Conservation (phyloP, 2,888 invertebrate species). For the Calliscelio sp. region DNA sequence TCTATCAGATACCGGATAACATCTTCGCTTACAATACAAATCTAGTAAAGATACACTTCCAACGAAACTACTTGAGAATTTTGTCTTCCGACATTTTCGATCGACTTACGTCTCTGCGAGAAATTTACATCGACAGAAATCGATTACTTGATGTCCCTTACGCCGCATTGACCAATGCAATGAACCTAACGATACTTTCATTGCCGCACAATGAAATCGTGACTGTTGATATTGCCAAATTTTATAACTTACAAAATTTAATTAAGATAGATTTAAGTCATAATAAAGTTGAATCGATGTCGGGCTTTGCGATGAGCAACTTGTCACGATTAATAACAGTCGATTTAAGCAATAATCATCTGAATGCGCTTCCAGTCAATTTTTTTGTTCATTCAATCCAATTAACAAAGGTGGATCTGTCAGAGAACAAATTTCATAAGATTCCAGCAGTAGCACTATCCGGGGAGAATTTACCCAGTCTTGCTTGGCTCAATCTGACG, state of each 20-base stretch:
- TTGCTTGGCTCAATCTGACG: constrained; percentile 93
- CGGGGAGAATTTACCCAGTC: constrained; percentile 90
- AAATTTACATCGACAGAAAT: constrained; percentile 91
- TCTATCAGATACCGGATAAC: constrained; percentile 90
- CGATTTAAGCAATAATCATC: constrained; percentile 91
- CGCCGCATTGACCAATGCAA: constrained; percentile 91
- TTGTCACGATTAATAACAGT: constrained; percentile 91
- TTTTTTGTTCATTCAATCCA: constrained; percentile 92
- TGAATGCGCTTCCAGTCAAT: constrained; percentile 92
- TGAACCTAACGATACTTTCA: constrained; percentile 91
- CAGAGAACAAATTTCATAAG: constrained; percentile 92
- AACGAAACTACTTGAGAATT: constrained; percentile 89
- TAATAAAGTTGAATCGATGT: constrained; percentile 91
- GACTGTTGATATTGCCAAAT: constrained; percentile 91
- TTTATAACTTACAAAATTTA: constrained; percentile 91
- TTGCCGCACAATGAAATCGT: constrained; percentile 90
- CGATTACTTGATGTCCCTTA: constrained; percentile 92
- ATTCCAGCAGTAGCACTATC: constrained; percentile 92
- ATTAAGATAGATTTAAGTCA: constrained; percentile 90
- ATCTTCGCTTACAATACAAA: constrained; percentile 92
- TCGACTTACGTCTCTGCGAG: constrained; percentile 91
- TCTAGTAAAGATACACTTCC: constrained; percentile 91
- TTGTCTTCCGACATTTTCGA: constrained; percentile 92
- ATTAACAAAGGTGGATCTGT: constrained; percentile 91
- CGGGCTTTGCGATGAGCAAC: constrained; percentile 92